Conservation (phyloP, 2,113 vertebrate species). For the Crypturellus undulatus region DNA sequence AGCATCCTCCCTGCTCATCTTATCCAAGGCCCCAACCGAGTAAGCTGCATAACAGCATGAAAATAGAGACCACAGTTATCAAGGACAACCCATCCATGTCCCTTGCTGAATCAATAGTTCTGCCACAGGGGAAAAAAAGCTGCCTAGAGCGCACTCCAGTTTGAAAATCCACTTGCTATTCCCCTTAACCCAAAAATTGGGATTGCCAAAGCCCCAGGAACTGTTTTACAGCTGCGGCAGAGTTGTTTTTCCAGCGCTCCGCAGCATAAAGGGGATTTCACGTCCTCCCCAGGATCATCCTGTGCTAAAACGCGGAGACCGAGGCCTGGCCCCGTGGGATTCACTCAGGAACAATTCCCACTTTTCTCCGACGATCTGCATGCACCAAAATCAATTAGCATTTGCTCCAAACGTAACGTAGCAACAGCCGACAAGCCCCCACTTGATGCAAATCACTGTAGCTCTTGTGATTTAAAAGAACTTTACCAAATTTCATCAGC, state of each 20-base stretch:
- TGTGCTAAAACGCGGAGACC: neutral
- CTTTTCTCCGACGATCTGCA: constrained; percentile 28
- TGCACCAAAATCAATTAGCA: constrained; percentile 31
- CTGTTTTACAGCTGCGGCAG: neutral
- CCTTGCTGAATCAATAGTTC: neutral
- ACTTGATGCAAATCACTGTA: constrained; percentile 10
- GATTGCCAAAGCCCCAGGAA: neutral
- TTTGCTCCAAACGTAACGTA: constrained; percentile 38
- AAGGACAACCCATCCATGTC: neutral
- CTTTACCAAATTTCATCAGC: constrained; percentile 30
- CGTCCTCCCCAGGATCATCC: constrained; percentile 2
- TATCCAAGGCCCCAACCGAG: neutral
- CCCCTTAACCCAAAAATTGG: neutral
- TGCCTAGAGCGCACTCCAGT: neutral
- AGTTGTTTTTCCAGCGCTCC: neutral
- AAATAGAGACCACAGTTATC: neutral
- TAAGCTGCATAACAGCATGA: neutral
- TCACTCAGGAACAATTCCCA: constrained; percentile 17
- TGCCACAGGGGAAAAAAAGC: neutral
- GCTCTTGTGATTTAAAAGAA: neutral
- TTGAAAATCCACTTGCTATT: neutral
- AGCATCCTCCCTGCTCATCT: neutral
- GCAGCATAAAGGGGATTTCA: constrained; percentile 16
- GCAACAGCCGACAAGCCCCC: constrained; percentile 12
- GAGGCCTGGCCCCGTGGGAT: constrained; percentile 9